These are phyloP conservation scores for Phoxinus dragarum DNA, from an alignment of 2,797 vertebrate genomes.

Conservation along the genomic window DNA sequence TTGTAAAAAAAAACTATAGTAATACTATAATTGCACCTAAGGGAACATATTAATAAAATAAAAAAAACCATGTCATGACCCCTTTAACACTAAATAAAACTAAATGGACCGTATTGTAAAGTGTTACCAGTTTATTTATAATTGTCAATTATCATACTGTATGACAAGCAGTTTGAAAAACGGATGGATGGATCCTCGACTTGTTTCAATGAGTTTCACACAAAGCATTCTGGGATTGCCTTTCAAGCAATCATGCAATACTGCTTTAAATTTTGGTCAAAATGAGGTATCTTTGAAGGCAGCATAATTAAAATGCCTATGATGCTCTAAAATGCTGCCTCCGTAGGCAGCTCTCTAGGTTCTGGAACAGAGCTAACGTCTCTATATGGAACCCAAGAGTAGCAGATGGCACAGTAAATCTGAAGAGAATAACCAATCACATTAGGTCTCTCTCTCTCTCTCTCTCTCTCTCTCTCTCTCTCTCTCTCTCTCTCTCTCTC, in stretches of 20 bases:
- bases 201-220: background rate
- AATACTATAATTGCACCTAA: too few relatives aligned
- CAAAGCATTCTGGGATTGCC: background rate
- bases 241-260: background rate
- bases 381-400: slow-evolving; percentile 34
- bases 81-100: too few relatives aligned
- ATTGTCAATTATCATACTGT: background rate
- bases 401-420: slow-evolving; percentile 61
- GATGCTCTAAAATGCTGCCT: slow-evolving; percentile 1
- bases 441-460: slow-evolving; percentile 49
- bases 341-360: background rate
- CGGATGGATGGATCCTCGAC: background rate
- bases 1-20: too few relatives aligned
- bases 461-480: slow-evolving; percentile 32
- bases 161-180: background rate
- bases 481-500: too few relatives aligned
- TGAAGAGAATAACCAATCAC: slow-evolving; percentile 59
- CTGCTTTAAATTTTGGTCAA: background rate
- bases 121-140: slow-evolving; percentile 2
- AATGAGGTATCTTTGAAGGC: background rate
- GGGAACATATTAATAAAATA: too few relatives aligned
- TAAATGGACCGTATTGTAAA: background rate
- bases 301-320: background rate
- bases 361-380: slow-evolving; percentile 20
- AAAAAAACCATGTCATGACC: too few relatives aligned